phyloP scores from a whole-genome alignment of 1,140 invertebrate species.

The Pogonomyrmex barbatus region DNA sequence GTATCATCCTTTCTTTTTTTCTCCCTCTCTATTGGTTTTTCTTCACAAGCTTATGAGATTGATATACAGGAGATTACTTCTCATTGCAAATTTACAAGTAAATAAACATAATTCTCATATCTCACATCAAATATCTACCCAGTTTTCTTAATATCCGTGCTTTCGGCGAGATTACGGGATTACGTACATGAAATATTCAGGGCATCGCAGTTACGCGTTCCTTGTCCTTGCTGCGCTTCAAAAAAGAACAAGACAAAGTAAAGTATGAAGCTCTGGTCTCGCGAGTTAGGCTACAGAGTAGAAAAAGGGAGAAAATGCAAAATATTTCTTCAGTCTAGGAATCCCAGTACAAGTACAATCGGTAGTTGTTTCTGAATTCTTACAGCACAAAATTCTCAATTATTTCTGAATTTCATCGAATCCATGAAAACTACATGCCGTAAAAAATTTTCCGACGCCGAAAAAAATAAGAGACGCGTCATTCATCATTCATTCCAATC shows the following conservation, averaged over 20 bases:
- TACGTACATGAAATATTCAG: conserved; percentile 75
- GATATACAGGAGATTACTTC: neutral
- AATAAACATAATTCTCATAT: conserved; percentile 66
- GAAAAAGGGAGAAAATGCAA: conserved; percentile 13
- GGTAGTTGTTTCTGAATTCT: conserved; percentile 38
- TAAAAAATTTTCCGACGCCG: too few species aligned
- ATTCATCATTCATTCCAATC: too few species aligned
- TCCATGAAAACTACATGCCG: too few species aligned
- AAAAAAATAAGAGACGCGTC: too few species aligned
- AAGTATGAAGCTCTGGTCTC: conserved; percentile 74
- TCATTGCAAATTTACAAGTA: conserved; percentile 30
- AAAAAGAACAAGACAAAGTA: conserved; percentile 68
- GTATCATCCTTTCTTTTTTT: neutral
- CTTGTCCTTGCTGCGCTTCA: conserved; percentile 63
- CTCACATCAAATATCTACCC: conserved; percentile 26
- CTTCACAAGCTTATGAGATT: neutral
- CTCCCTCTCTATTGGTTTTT: neutral
- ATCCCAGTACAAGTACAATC: conserved; percentile 28
- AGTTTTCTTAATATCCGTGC: conserved; percentile 66
- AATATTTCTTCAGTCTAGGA: conserved; percentile 40
- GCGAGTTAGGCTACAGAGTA: conserved; percentile 49
- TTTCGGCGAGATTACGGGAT: conserved; percentile 68
- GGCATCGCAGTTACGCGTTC: conserved; percentile 53
- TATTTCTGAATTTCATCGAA: neutral
- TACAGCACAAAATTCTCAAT: conserved; percentile 12